Base-by-base conservation (phyloP, 1,140 invertebrate genomes). In the Anastrepha ludens region DNA sequence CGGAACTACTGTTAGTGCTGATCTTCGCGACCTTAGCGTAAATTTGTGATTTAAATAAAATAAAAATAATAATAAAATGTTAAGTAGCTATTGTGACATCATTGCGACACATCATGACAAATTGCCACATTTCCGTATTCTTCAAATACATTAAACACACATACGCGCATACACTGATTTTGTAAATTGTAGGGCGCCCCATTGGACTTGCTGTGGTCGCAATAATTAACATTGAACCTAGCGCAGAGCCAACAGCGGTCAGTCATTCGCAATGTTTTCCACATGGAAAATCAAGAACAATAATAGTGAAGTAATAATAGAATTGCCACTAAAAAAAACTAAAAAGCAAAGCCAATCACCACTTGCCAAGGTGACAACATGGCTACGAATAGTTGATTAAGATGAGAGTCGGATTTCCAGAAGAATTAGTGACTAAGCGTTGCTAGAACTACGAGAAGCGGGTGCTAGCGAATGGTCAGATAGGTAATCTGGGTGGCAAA, bases 161-260 rank as follows among this genome's bases (percentile, higher is more conserved):
- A 55, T 11, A 55, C 50, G 6, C 11, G 6, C 50, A 55, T 11
- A 55, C 11, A 55, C 2, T 11, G 50, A 55, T 2, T 8, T 8
- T 2, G n/a, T 17, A n/a, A 17, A n/a, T 4, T 74, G n/a, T n/a
- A 5, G 15, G 41, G 6, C 41, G 70, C 3, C 6, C 70, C 70
- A 74, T 74, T 47, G 41, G 70, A n/a, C 70, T 74, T 6, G 44
- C 70, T n/a, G 9, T 9, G 5, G 17, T 3, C 0, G 17, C 5
- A 17, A 17, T 13, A 74, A 74, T 74, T 74, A 74, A n/a, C 70
- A 74, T 74, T 74, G 70, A 74, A 39, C 15, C 47, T 74, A 74
- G 47, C 39, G 70, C 41, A 47, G 17, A 6, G 41, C 44, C n/a
- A 74, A 47, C 44, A 41, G 20, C 17, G 15, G 44, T 17, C 39